A percentile compares a stretch with the other conserved stretches of the same genome.
These are phyloP conservation scores for Idaea aversata DNA, from an alignment of 2,888 invertebrate genomes.

Conservation along the genomic window DNA sequence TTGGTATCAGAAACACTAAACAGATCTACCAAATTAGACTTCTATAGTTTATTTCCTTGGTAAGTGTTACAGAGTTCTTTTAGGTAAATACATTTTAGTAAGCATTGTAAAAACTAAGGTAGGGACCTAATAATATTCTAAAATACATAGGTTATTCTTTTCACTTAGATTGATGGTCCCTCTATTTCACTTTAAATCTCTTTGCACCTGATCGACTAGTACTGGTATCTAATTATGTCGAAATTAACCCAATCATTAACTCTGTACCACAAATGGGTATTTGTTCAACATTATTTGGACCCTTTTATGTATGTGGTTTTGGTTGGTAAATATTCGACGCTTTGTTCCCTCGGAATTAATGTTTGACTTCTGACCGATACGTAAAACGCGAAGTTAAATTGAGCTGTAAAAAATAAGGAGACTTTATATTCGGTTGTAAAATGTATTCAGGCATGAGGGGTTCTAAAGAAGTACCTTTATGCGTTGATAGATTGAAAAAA, in stretches of 20 bases:
- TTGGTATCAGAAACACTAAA: too few relatives aligned
- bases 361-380: neutral
- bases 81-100: too few relatives aligned
- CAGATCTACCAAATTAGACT: too few relatives aligned
- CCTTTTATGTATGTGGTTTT: neutral
- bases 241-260: constrained; percentile 17
- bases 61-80: too few relatives aligned
- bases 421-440: neutral
- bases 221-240: constrained; percentile 9
- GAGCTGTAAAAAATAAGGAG: neutral
- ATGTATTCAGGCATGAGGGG: neutral
- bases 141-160: too few relatives aligned
- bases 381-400: neutral
- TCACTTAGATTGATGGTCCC: neutral
- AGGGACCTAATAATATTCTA: too few relatives aligned
- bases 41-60: too few relatives aligned
- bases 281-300: constrained; percentile 11
- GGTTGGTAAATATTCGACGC: neutral
- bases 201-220: neutral
- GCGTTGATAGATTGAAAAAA: neutral
- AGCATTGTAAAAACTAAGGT: too few relatives aligned
- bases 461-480: neutral
- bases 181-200: neutral
- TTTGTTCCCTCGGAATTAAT: neutral
- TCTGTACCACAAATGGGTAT: constrained; percentile 9